Conservation (phyloP, 2,797 vertebrate genomes). For the Poeciliopsis infans region DNA sequence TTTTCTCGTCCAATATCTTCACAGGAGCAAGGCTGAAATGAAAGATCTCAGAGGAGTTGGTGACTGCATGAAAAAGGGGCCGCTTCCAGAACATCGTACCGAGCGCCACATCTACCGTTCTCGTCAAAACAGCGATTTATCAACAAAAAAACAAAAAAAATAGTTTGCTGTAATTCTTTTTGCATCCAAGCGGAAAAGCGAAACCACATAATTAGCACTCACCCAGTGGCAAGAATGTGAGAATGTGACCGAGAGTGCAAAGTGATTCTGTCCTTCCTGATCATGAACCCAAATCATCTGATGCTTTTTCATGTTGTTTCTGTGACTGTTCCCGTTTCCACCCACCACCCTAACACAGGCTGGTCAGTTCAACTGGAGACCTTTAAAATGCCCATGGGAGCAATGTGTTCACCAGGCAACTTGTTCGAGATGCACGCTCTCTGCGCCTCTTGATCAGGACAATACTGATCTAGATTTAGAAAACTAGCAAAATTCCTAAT, state of each 20-base stretch:
- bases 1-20: not conserved
- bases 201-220: constrained; percentile 67
- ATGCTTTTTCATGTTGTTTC: constrained; percentile 20
- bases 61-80: not conserved
- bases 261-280: constrained; percentile 36
- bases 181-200: constrained; percentile 43
- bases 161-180: constrained; percentile 45
- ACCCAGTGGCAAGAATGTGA: constrained; percentile 42
- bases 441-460: not conserved
- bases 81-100: not conserved
- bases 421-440: not conserved
- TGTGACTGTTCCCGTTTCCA: constrained; percentile 19
- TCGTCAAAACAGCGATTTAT: constrained; percentile 50
- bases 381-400: not conserved
- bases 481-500: not conserved
- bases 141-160: not conserved
- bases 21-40: not conserved
- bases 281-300: constrained; percentile 11
- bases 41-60: not conserved
- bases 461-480: not conserved
- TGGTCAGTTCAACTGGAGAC: constrained; percentile 9
- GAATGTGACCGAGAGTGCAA: constrained; percentile 44
- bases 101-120: not conserved
- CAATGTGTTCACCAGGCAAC: not conserved
- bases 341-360: not conserved